Evolutionary conservation across 1,140 invertebrate species (phyloP).

Genomic region (Harpegnathos saltator): DNA sequence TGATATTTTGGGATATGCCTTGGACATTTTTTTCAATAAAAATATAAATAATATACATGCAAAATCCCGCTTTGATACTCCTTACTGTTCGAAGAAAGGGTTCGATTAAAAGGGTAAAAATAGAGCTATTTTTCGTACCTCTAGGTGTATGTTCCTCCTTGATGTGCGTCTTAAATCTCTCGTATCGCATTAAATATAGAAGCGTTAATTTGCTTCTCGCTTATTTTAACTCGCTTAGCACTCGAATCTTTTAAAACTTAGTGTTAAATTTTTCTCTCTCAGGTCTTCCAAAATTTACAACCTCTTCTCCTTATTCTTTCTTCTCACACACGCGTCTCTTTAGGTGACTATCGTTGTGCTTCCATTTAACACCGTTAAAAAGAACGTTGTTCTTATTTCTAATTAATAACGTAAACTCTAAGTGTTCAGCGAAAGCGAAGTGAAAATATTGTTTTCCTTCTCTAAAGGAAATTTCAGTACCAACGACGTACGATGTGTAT

Average conservation of each 20-base stretch:
- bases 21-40: no score
- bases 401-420: neutral
- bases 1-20: no score
- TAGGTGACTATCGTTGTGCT: conserved; percentile 1
- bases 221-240: neutral
- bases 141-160: no score
- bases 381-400: neutral
- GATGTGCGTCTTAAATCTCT: conserved; percentile 14
- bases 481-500: neutral
- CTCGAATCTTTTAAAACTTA: neutral
- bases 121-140: no score
- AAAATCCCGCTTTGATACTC: no score
- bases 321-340: no score
- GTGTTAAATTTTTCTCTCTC: no score
- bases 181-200: conserved; percentile 11
- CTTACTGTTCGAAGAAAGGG: no score
- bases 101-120: no score
- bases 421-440: neutral
- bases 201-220: conserved; percentile 2
- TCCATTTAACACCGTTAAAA: conserved; percentile 1
- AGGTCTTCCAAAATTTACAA: no score
- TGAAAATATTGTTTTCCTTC: neutral
- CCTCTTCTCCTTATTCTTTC: no score
- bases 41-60: no score
- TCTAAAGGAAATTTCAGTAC: neutral